Evolutionary conservation across 2,113 vertebrate species (phyloP).

Genomic region (Anseranas semipalmata): DNA sequence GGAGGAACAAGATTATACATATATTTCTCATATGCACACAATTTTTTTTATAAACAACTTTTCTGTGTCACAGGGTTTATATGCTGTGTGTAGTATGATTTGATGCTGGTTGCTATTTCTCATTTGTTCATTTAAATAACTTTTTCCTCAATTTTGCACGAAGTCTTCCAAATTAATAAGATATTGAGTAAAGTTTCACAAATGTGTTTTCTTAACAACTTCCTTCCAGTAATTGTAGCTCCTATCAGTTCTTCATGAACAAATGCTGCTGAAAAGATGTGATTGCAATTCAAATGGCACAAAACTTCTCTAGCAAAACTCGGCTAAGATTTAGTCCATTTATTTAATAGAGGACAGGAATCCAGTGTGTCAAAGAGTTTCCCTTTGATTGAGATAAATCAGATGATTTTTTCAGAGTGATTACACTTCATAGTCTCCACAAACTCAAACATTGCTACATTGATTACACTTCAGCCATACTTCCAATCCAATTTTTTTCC

Average conservation of each 20-base stretch:
- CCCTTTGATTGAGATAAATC: neutral
- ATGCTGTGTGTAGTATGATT: neutral
- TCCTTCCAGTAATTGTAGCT: neutral
- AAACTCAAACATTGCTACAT: neutral
- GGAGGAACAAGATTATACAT: neutral
- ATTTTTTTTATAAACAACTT: neutral
- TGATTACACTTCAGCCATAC: neutral
- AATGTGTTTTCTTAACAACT: neutral
- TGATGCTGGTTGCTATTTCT: neutral
- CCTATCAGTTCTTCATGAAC: neutral
- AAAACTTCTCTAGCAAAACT: neutral
- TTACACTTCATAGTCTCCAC: neutral
- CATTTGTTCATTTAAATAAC: neutral
- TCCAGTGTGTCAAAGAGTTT: neutral
- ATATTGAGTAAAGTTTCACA: constrained; percentile 5
- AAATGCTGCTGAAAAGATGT: constrained; percentile 1
- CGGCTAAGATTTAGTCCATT: neutral
- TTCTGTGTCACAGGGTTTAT: neutral
- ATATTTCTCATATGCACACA: neutral
- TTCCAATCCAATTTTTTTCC: neutral
- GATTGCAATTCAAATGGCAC: neutral
- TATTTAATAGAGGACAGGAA: neutral
- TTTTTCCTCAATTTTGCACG: neutral
- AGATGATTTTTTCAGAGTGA: neutral
- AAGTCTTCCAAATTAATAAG: constrained; percentile 4